Conservation (phyloP, 2,888 invertebrate genomes). For the Rhaphigaster nebulosa region DNA sequence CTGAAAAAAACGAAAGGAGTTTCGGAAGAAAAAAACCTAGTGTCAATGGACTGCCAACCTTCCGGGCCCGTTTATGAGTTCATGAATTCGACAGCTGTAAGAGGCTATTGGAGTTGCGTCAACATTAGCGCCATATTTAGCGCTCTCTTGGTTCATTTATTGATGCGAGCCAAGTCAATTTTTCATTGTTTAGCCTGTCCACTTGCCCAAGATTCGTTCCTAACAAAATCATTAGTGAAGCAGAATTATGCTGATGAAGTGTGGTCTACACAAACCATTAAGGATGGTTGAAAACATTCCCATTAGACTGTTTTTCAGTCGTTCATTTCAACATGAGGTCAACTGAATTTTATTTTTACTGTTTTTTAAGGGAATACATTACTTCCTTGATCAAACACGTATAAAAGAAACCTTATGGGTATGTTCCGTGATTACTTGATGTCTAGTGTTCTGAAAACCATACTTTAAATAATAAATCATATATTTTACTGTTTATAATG, state of each 20-base stretch:
- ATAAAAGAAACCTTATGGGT: too few species aligned
- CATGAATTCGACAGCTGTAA: slow-evolving; percentile 36
- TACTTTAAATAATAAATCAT: too few species aligned
- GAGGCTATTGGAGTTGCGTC: slow-evolving; percentile 3
- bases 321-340: neutral
- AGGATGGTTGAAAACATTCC: neutral
- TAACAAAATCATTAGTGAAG: slow-evolving; percentile 3
- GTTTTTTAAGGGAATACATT: too few species aligned
- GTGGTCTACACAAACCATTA: neutral
- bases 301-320: neutral
- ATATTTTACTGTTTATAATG: too few species aligned
- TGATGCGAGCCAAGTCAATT: neutral
- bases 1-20: slow-evolving; percentile 44
- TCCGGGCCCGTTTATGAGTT: slow-evolving; percentile 34
- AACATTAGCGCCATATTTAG: slow-evolving; percentile 20
- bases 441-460: too few species aligned
- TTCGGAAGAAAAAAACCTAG: neutral
- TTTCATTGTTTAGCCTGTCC: slow-evolving; percentile 34
- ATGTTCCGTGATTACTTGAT: too few species aligned
- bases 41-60: slow-evolving; percentile 29
- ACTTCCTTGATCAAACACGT: too few species aligned
- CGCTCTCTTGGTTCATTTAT: neutral
- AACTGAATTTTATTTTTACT: too few species aligned
- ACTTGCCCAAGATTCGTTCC: neutral
- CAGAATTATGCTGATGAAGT: slow-evolving; percentile 20